Conservation (phyloP, 2,797 vertebrate genomes). For the Alectoris magna region DNA sequence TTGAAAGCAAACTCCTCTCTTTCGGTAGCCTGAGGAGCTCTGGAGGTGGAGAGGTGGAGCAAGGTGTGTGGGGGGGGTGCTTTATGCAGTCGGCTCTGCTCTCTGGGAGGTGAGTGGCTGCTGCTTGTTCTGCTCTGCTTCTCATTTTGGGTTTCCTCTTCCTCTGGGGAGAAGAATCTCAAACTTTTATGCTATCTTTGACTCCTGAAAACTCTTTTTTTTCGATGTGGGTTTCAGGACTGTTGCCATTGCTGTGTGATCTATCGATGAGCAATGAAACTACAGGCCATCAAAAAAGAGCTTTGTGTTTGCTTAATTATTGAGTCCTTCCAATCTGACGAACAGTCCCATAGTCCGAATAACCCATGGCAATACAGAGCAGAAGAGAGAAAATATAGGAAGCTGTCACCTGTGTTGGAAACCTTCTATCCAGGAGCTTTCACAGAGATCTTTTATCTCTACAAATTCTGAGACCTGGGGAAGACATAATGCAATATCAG, state of each 20-base stretch:
- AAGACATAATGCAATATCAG: not conserved
- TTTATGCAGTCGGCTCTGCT: not conserved
- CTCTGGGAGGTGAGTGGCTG: not conserved
- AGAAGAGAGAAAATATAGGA: not conserved
- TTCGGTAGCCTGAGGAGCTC: not conserved
- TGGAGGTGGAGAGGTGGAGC: too few relatives aligned
- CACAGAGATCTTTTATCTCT: not conserved
- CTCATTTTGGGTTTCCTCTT: not conserved
- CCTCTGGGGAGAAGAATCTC: not conserved
- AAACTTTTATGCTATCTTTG: not conserved
- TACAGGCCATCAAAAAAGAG: not conserved
- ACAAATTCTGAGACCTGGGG: not conserved
- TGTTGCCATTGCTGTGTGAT: not conserved
- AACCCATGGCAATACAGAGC: not conserved
- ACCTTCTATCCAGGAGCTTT: not conserved
- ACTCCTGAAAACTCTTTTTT: not conserved
- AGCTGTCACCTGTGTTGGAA: not conserved
- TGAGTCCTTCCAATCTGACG: not conserved
- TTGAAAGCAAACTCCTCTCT: not conserved
- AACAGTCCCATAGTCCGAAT: not conserved
- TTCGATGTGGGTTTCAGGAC: not conserved
- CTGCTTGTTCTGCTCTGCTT: not conserved
- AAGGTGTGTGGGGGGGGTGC: too few relatives aligned
- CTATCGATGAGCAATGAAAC: not conserved
- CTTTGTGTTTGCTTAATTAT: not conserved